Evolutionary conservation across 64 coral and sea anemone genomes (phyloP), one percentile per base, ranked within the genome.

Genomic region (Montipora efflorescens): DNA sequence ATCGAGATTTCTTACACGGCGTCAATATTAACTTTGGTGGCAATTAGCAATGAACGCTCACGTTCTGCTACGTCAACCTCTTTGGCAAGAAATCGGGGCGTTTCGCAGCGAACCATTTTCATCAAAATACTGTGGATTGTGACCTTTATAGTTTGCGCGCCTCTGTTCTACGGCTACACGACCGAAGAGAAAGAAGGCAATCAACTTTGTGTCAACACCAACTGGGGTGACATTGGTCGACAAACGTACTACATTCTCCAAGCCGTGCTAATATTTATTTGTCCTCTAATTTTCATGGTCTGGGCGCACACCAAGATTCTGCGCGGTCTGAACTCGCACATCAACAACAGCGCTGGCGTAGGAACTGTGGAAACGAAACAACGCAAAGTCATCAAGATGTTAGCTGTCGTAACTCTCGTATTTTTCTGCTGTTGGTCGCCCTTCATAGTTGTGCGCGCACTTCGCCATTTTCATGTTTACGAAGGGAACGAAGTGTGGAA

Each of bases 391-490:
- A 97, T 89, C 5, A 90, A 97, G 82, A 97, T 97, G 96, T 81
- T 97, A 19, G 96, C 96, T 43, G 93, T 95, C 2, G 96, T 95
- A 4, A 97, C 96, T 3, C 52, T 97, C 0, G 76, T 90, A 5
- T 97, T 97, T 47, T 94, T 97, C 48, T 90, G 47, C 14, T 97
- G 96, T 75, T 97, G 96, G 96, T 84, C 96, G 3, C 96, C 96
- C 0, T 97, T 97, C 43, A 95, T 97, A 5, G 12, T 78, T 0
- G 82, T 95, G 22, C 93, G 96, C 0, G 93, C 93, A 44, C 36
- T 97, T 16, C 80, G 84, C 10, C 95, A 97, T 64, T 97, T 87
- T 20, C 59, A 83, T 16, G 93, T 62, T 9, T 97, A 97, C 67
- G 79, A 92, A 10, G 96, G 93, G 1, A 28, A 87, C 4, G 80